phyloP scores from a whole-genome alignment of 2,113 vertebrate species.

The human (Homo sapiens) region GRCh38 chr1:15080501-15081000 shows the following conservation, averaged over 20 bases:
- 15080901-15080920: neutral
- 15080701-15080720: neutral
- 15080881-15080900: neutral
- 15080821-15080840: neutral
- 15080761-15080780: neutral
- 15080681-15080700: neutral
- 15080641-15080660: neutral
- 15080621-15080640: fast-evolving
- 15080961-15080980: neutral
- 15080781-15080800: neutral
- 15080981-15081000: neutral
- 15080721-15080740: neutral
- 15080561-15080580: fast-evolving
- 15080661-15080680: neutral
- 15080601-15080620: neutral
- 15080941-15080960: neutral
- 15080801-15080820: fast-evolving
- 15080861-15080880: fast-evolving
- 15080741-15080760: neutral
- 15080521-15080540: fast-evolving
- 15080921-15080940: fast-evolving
- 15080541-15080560: neutral
- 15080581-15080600: neutral
- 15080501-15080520: fast-evolving
- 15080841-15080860: fast-evolving